Conservation (phyloP, 2,113 vertebrate species). For the Chamaea fasciata region DNA sequence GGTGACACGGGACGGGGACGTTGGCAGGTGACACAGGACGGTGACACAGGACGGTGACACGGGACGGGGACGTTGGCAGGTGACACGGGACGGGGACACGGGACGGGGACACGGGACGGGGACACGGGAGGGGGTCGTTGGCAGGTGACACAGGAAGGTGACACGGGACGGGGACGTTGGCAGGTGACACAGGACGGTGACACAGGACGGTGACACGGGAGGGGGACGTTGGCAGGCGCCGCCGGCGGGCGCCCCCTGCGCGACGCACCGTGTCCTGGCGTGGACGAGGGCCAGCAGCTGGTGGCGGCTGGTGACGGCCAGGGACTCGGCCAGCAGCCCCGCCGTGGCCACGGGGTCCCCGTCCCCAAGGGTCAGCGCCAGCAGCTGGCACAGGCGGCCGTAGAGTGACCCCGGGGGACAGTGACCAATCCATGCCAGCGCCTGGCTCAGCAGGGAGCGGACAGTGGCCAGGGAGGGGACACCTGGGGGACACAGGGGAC, state of each 20-base stretch:
- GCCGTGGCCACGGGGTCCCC: not conserved
- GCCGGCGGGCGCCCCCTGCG: not conserved
- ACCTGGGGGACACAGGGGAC: too few species aligned
- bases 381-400: not conserved
- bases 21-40: too few species aligned
- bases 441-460: not conserved
- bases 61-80: too few species aligned
- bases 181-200: too few species aligned
- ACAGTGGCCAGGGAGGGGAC: not conserved
- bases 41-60: too few species aligned
- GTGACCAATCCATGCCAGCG: rapidly evolving
- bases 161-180: too few species aligned
- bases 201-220: too few species aligned
- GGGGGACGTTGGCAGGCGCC: too few species aligned
- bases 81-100: too few species aligned
- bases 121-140: too few species aligned
- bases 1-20: too few species aligned
- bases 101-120: not conserved
- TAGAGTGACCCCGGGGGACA: not conserved
- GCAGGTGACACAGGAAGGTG: too few species aligned
- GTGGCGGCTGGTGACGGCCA: not conserved
- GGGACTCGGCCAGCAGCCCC: not conserved
- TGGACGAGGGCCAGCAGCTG: not conserved
- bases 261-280: not conserved
- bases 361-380: not conserved